These are phyloP conservation scores for Cerastis leucographa DNA, from an alignment of 2,888 invertebrate species.

Conservation along the genomic window DNA sequence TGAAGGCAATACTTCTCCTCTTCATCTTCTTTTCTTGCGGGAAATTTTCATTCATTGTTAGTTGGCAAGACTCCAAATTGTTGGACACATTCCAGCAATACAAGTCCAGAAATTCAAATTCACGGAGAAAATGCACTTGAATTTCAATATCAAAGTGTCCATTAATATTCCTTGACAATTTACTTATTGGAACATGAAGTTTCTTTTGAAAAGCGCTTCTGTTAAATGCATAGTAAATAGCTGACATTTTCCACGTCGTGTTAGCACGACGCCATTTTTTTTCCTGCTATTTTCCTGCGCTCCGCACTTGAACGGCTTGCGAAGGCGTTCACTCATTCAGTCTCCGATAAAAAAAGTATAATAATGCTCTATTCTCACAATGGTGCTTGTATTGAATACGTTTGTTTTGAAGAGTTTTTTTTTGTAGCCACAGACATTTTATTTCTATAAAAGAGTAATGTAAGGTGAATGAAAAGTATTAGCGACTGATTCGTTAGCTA, in stretches of 20 bases:
- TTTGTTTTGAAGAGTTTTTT: constrained; percentile 31
- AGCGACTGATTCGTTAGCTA: not conserved
- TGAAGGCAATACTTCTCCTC: not conserved
- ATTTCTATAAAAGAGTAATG: not conserved
- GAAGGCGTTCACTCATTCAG: constrained; percentile 40
- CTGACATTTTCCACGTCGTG: constrained; percentile 22
- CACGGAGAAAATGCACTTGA: constrained; percentile 5
- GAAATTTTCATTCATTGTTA: constrained; percentile 6
- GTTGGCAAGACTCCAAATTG: constrained; percentile 23
- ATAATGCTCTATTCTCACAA: constrained; percentile 20
- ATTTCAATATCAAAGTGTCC: constrained; percentile 14
- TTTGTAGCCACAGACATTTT: not conserved
- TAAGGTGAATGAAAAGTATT: not conserved
- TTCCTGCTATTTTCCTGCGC: constrained; percentile 14
- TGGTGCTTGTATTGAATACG: constrained; percentile 30
- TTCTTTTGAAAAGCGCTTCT: constrained; percentile 6
- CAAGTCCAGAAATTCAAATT: not conserved
- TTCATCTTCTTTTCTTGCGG: constrained; percentile 3
- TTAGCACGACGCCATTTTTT: constrained; percentile 5
- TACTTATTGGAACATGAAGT: constrained; percentile 21
- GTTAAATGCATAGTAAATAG: constrained; percentile 30
- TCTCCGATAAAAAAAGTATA: constrained; percentile 29
- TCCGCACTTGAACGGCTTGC: constrained; percentile 20
- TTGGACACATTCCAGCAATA: constrained; percentile 22
- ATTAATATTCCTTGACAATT: constrained; percentile 33